Evolutionary conservation across 2,797 vertebrate genomes (phyloP).

Genomic region (Protonibea diacanthus): DNA sequence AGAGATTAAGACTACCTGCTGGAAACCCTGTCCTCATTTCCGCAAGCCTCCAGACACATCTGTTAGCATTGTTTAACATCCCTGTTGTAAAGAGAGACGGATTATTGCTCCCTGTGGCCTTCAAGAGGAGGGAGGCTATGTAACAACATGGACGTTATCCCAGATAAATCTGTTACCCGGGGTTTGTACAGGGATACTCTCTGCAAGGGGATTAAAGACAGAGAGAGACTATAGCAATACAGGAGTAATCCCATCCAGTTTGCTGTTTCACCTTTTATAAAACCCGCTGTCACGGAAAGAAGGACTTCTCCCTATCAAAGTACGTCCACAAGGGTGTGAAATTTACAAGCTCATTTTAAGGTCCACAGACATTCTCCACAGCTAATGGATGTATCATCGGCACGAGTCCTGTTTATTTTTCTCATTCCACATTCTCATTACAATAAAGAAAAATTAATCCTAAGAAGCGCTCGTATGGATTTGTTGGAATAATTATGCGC

Average conservation of each 20-base stretch:
- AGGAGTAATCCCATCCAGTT: conserved; percentile 70
- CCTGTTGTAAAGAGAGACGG: conserved; percentile 74
- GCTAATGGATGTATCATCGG: conserved; percentile 1
- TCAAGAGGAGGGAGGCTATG: conserved; percentile 65
- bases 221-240: conserved; percentile 65
- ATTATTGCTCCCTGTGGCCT: conserved; percentile 80
- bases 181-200: conserved; percentile 72
- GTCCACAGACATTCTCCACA: not conserved
- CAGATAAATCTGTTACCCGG: conserved; percentile 83
- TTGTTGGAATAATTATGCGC: conserved; percentile 36
- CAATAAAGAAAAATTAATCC: conserved; percentile 41
- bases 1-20: conserved; percentile 84
- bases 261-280: conserved; percentile 68
- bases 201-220: conserved; percentile 73
- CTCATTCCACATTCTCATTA: not conserved
- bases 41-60: conserved; percentile 76
- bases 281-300: conserved; percentile 33
- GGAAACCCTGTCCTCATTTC: conserved; percentile 84
- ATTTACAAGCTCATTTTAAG: conserved; percentile 14
- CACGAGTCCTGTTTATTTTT: not conserved
- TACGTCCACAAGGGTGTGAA: not conserved
- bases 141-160: conserved; percentile 82
- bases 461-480: conserved; percentile 21
- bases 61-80: conserved; percentile 83
- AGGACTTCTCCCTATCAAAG: conserved; percentile 7